phyloP scores from a whole-genome alignment of 2,113 vertebrate genomes.

The Mohoua ochrocephala region DNA sequence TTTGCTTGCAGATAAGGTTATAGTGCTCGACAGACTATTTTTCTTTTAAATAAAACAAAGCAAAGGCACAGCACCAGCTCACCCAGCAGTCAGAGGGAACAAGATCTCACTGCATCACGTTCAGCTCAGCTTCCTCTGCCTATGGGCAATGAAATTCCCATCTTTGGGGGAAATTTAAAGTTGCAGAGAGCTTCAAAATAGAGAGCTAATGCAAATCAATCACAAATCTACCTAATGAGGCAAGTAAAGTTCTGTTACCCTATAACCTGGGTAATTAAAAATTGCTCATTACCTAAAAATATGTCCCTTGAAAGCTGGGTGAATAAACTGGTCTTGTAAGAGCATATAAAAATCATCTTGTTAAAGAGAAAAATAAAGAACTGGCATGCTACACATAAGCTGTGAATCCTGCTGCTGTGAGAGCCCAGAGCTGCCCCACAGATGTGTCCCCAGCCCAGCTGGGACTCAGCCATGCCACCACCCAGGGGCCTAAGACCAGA shows the following conservation, averaged over 20 bases:
- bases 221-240: neutral
- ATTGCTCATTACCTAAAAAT: neutral
- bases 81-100: neutral
- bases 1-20: slow-evolving; percentile 6
- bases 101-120: neutral
- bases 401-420: neutral
- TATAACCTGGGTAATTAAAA: neutral
- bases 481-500: neutral
- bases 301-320: neutral
- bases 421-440: neutral
- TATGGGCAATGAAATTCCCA: neutral
- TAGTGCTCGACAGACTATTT: neutral
- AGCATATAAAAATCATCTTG: neutral
- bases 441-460: fast-evolving
- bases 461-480: neutral
- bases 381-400: fast-evolving
- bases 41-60: slow-evolving; percentile 27
- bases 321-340: neutral
- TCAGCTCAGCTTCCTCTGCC: neutral
- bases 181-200: neutral
- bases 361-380: neutral
- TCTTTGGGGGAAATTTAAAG: neutral
- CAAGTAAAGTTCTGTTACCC: neutral
- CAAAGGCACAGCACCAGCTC: neutral
- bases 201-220: neutral